These are phyloP conservation scores for Thomomys bottae DNA, from an alignment of 2,113 vertebrate genomes.

Conservation along the genomic window DNA sequence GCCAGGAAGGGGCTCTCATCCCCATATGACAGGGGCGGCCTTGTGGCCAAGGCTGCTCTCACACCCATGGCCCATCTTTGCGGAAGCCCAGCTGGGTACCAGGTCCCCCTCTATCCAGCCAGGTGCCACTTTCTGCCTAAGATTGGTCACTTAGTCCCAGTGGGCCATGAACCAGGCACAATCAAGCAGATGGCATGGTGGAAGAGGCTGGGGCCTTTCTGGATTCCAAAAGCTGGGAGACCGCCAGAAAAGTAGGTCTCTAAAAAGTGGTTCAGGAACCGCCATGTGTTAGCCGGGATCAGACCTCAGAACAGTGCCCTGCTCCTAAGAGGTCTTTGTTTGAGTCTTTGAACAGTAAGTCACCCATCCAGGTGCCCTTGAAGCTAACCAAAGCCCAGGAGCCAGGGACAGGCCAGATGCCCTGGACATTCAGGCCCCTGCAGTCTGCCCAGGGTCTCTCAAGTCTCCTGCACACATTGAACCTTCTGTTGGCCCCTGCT, in stretches of 20 bases:
- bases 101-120: neutral
- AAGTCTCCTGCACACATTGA: accelerated
- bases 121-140: neutral
- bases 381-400: neutral
- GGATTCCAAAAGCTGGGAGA: no score
- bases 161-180: neutral
- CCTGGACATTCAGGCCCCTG: neutral
- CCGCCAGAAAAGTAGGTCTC: accelerated
- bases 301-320: neutral
- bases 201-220: neutral
- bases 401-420: no score
- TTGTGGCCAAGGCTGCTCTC: accelerated
- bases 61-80: neutral
- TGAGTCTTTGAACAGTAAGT: neutral
- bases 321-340: neutral
- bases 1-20: accelerated
- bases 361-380: neutral
- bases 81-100: neutral
- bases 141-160: accelerated
- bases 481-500: accelerated
- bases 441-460: no score
- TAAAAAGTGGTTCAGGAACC: neutral
- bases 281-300: accelerated
- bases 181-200: accelerated
- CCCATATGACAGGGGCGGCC: neutral